Base-by-base conservation (phyloP, 2,113 vertebrate genomes). In the Carlito syrichta region DNA sequence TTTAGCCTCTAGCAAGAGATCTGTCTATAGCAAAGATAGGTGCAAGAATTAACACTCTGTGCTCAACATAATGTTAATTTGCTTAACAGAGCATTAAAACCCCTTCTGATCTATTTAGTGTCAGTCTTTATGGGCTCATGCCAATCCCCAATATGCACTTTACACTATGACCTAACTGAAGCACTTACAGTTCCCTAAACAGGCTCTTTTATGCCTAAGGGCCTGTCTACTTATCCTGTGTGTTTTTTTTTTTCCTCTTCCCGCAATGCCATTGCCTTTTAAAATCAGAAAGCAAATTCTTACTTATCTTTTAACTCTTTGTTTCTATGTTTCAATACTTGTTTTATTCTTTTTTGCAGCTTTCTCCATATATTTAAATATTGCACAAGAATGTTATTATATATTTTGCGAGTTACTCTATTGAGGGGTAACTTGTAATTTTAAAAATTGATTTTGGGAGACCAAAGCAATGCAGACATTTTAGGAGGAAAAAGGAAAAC, bases 341-440 rank as follows among this genome's bases (percentile, higher is more conserved):
- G 19, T 81, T 60, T 87, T n/a, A 20, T 89, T 95, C 30, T 25
- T 62, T 86, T 91, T 85, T 52, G 5, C 71, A 88, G 71, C 7
- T 40, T 96, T 95, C 25, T 84, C 76, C 25, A 40, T n/a, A 16
- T 87, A 79, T 45, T 97, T 56, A 91, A 30, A 54, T 89, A 92
- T 14, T 77, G 5, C 6, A 45, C 22, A 56, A 54, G 27, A 62
- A 43, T 50, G 79, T 48, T 54, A 7, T 32, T 88, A 56, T 2
- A 48, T 20, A 79, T 88, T 91, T 90, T 88, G 74, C 27, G 89
- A 95, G 56, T 54, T 85, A 76, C 10, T 85, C 23, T 89, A 11
- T 52, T 87, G 30, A 84, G 50, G 6, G 56, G 5, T 23, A 79
- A 8, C 87, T 93, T 85, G 5, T 23, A 79, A 8, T 91, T 93